These are phyloP conservation scores for Achroia grisella DNA, from an alignment of 1,140 invertebrate species.

Conservation along the genomic window DNA sequence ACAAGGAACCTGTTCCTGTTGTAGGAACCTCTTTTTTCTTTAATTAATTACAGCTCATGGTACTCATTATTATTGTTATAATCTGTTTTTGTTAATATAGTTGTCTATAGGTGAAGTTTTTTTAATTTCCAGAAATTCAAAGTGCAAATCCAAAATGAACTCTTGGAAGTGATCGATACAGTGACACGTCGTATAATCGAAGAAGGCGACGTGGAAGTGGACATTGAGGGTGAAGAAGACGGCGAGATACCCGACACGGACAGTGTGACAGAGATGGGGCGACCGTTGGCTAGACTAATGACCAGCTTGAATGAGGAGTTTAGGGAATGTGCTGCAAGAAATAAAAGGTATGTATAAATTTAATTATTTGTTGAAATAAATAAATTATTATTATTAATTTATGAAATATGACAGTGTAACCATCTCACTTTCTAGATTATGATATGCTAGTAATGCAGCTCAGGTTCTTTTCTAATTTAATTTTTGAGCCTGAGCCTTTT, in stretches of 20 bases:
- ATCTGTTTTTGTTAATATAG: too few relatives aligned
- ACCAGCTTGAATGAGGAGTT: constrained; percentile 45
- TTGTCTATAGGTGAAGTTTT: too few relatives aligned
- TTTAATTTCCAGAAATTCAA: constrained; percentile 79
- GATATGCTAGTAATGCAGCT: too few relatives aligned
- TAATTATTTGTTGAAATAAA: background rate
- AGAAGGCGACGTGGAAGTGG: constrained; percentile 51
- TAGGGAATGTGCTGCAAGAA: constrained; percentile 36
- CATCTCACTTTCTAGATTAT: too few relatives aligned
- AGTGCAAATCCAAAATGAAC: constrained; percentile 85
- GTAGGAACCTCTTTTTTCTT: too few relatives aligned
- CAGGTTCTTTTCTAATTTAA: too few relatives aligned
- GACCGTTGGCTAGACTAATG: constrained; percentile 44
- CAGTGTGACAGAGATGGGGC: constrained; percentile 27
- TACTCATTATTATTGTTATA: too few relatives aligned
- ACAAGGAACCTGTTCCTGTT: too few relatives aligned
- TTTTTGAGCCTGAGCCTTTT: too few relatives aligned
- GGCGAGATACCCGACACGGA: constrained; percentile 21
- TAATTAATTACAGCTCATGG: too few relatives aligned
- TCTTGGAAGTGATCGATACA: constrained; percentile 83
- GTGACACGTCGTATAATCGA: constrained; percentile 85
- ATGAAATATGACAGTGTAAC: too few relatives aligned
- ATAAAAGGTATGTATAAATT: constrained; percentile 31
- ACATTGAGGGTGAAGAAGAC: constrained; percentile 32
- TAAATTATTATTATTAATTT: background rate